Conservation (phyloP, 1,140 invertebrate species). For the Aphaenogaster floridana region DNA sequence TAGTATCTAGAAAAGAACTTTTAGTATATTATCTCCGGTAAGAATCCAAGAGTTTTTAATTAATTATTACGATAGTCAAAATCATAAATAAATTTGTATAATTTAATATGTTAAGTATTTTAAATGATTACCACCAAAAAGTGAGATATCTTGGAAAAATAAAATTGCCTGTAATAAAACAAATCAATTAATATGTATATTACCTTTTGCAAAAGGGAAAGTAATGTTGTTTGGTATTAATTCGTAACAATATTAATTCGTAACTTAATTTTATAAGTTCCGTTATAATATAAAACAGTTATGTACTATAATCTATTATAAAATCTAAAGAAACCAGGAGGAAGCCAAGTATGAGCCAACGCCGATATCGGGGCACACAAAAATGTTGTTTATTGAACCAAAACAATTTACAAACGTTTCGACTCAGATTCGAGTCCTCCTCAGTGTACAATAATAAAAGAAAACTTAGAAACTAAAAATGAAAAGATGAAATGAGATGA, state of each 20-base stretch:
- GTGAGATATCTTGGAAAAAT: not conserved
- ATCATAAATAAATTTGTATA: not conserved
- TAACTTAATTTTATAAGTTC: not conserved
- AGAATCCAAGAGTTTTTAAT: not conserved
- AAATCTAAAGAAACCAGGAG: not conserved
- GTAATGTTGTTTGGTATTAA: constrained; percentile 8
- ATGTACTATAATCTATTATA: not conserved
- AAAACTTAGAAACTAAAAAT: too few species aligned
- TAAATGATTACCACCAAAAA: not conserved
- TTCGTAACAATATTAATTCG: not conserved
- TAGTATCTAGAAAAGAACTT: not conserved
- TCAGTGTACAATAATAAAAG: too few species aligned
- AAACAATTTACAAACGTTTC: too few species aligned
- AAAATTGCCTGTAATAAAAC: not conserved
- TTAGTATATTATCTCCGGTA: not conserved
- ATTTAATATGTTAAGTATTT: constrained; percentile 10
- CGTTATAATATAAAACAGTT: not conserved
- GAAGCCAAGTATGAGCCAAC: too few species aligned
- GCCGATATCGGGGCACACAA: too few species aligned
- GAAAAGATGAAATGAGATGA: too few species aligned
- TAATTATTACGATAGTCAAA: not conserved
- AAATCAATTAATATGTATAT: not conserved
- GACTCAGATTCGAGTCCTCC: too few species aligned
- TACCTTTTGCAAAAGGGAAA: not conserved
- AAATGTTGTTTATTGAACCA: too few species aligned